These are phyloP conservation scores for Callocephalon fimbriatum DNA, from an alignment of 2,113 vertebrate genomes.

Conservation along the genomic window DNA sequence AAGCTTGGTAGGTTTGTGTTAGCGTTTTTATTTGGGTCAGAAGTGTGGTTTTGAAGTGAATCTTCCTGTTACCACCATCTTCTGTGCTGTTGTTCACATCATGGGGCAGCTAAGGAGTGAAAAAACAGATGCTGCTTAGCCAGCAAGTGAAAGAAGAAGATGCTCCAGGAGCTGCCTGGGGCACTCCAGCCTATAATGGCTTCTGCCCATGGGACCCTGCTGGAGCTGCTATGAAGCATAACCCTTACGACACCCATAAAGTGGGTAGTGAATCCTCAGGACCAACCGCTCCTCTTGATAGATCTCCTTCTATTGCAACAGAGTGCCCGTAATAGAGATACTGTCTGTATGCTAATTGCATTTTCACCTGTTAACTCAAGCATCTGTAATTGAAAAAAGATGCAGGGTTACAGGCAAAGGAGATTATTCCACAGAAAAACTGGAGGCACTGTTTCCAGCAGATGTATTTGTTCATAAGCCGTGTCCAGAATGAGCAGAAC, in stretches of 20 bases:
- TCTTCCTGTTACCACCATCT: background rate
- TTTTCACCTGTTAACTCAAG: background rate
- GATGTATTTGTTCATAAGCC: background rate
- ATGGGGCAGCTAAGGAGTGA: background rate
- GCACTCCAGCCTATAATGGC: background rate
- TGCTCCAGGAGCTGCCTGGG: background rate
- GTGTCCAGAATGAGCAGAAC: background rate
- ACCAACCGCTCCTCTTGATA: rapidly evolving
- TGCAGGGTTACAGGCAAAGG: background rate
- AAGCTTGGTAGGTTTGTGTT: background rate
- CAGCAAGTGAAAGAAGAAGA: background rate
- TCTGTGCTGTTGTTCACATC: background rate
- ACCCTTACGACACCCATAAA: rapidly evolving
- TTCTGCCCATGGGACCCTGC: rapidly evolving
- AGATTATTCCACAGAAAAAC: background rate
- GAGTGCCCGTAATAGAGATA: background rate
- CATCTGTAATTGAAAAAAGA: background rate
- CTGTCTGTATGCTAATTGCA: background rate
- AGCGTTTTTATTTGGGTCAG: background rate
- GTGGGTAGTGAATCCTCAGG: background rate
- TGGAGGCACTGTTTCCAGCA: background rate
- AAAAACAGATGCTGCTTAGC: background rate
- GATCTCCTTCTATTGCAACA: background rate
- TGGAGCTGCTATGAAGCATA: background rate
- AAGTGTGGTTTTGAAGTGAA: background rate